phyloP scores from a whole-genome alignment of 2,797 vertebrate species.

The Pantherophis alleghaniensis region DNA sequence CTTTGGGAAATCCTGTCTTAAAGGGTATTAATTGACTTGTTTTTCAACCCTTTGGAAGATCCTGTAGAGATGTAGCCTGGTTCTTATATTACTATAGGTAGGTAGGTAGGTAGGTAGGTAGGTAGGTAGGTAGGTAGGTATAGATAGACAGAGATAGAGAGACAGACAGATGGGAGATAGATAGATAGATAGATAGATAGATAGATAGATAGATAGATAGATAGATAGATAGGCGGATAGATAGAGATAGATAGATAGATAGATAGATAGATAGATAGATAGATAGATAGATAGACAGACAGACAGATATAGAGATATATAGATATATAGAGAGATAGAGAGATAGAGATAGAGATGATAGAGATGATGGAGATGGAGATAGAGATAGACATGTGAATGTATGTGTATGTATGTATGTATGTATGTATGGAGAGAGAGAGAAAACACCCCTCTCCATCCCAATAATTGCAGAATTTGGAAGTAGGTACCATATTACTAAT shows the following conservation, averaged over 20 bases:
- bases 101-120: not conserved
- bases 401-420: too few species aligned
- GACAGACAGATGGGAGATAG: not conserved
- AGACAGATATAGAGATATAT: too few species aligned
- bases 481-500: not conserved
- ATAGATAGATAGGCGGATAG: not conserved
- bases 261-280: too few species aligned
- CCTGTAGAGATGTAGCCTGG: not conserved
- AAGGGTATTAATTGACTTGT: not conserved
- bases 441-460: not conserved
- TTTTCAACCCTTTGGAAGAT: not conserved
- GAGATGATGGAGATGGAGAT: too few species aligned
- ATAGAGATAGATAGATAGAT: not conserved
- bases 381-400: too few species aligned
- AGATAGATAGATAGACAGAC: too few species aligned
- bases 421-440: not conserved
- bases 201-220: too few species aligned
- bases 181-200: too few species aligned
- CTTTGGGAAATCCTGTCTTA: not conserved
- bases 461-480: not conserved
- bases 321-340: too few species aligned
- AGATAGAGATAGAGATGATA: too few species aligned
- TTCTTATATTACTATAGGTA: not conserved
- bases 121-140: too few species aligned
- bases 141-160: not conserved